Conservation (phyloP, 2,797 vertebrate genomes). For the Nothura maculosa region DNA sequence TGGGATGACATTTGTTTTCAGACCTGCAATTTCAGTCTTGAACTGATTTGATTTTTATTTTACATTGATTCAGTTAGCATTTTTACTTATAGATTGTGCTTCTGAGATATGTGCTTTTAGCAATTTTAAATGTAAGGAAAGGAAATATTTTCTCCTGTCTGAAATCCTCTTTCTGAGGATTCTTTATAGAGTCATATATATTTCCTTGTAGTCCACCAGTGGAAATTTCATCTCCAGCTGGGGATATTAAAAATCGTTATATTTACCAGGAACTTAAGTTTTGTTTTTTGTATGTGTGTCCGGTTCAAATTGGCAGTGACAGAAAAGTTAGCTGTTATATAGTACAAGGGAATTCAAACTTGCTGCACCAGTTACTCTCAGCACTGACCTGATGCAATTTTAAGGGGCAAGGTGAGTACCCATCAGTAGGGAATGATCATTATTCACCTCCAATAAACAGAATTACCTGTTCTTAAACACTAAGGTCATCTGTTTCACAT, state of each 20-base stretch:
- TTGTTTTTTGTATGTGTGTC: slow-evolving; percentile 39
- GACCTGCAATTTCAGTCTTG: not conserved
- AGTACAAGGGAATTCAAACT: slow-evolving; percentile 22
- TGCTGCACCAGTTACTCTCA: slow-evolving; percentile 31
- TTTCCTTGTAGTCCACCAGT: not conserved
- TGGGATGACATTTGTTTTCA: not conserved
- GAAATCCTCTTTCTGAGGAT: slow-evolving; percentile 12
- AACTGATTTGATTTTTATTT: not conserved
- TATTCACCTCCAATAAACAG: slow-evolving; percentile 63
- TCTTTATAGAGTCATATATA: not conserved
- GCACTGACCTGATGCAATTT: slow-evolving; percentile 51
- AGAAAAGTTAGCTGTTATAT: slow-evolving; percentile 48
- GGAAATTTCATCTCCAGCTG: slow-evolving; percentile 21
- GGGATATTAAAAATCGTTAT: slow-evolving; percentile 35
- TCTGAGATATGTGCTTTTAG: not conserved
- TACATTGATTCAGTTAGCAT: not conserved
- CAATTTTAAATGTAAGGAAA: not conserved
- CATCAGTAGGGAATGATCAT: slow-evolving; percentile 50
- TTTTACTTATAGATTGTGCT: not conserved
- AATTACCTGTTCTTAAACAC: slow-evolving; percentile 55
- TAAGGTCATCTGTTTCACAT: slow-evolving; percentile 70
- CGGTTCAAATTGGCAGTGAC: slow-evolving; percentile 49
- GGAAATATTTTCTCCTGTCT: not conserved
- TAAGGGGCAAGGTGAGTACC: slow-evolving; percentile 46
- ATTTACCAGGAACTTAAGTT: not conserved